Base-by-base conservation (phyloP, 1,140 invertebrate species). In the Drosophila lini region DNA sequence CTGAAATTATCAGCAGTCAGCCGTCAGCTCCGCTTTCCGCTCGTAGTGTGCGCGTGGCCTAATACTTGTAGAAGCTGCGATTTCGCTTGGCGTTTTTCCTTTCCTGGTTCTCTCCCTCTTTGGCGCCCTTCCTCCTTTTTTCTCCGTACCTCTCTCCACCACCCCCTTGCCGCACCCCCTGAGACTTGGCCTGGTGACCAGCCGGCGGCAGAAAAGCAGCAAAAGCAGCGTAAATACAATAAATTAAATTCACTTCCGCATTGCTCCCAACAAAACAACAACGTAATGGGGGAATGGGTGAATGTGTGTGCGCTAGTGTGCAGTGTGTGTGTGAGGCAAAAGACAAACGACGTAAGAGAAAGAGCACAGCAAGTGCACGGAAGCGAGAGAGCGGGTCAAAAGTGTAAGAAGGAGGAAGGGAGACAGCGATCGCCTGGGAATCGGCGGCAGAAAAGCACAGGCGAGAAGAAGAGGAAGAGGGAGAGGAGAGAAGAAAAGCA, bases 211-310 rank as follows among this genome's bases (percentile, higher is more conserved):
- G 63, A 67, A 81, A 75, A 78, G 80, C 68, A 69, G 65, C 67
- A 69, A 44, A 68, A 70, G 40, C 67, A 44, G 67, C 34, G 90
- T 89, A 91, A 90, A 88, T 83, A 90, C 81, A 91, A 91, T 91
- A 91, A 91, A 91, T 91, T 91, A 91, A 91, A 91, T 91, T 91
- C 91, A 92, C 91, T 92, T 92, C 91, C 91, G 91, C 91, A 92
- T 92, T 92, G 91, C 86, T 91, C 79, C 90, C 74, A 58, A 68
- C 59, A 67, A 76, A 64, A 86, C 71, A 81, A 85, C 83, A 67
- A 86, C 82, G 84, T 89, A 89, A 89, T 81, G 80, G 80, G 79
- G 78, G 65, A 55, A 38, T 25, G 38, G 47, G 60, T 42, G 62
- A 53, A 36, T 85, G 65, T 75, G 78, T 70, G 74, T 78, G 63